phyloP scores from a whole-genome alignment of 2,888 invertebrate species.

The Troides aeacus region DNA sequence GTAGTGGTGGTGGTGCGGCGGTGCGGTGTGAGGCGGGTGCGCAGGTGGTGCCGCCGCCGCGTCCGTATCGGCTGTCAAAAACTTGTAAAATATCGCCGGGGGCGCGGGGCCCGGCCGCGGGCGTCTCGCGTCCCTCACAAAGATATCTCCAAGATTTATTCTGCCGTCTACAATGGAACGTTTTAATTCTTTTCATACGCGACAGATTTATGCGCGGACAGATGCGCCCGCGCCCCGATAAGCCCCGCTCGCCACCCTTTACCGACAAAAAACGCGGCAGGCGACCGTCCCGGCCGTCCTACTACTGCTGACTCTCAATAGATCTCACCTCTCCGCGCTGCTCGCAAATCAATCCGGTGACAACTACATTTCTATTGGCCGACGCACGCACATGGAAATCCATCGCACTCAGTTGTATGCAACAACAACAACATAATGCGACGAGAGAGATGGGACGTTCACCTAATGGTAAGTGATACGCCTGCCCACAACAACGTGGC shows the following conservation, averaged over 20 bases:
- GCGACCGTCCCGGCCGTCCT: slow-evolving; percentile 33
- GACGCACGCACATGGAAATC: background rate
- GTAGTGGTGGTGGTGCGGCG: background rate
- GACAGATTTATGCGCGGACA: slow-evolving; percentile 77
- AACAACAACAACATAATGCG: too few relatives aligned
- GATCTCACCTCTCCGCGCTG: slow-evolving; percentile 16
- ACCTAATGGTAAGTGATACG: too few relatives aligned
- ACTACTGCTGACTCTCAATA: slow-evolving; percentile 16
- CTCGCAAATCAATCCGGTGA: slow-evolving; percentile 16
- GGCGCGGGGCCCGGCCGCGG: slow-evolving; percentile 58
- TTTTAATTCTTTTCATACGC: slow-evolving; percentile 79
- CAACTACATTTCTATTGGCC: slow-evolving; percentile 1
- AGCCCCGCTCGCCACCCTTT: slow-evolving; percentile 59
- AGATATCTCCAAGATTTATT: slow-evolving; percentile 78
- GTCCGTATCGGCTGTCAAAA: slow-evolving; percentile 84
- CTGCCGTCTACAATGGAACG: slow-evolving; percentile 75
- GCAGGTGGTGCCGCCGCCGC: slow-evolving; percentile 74
- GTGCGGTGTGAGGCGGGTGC: slow-evolving; percentile 1
- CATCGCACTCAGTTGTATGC: background rate
- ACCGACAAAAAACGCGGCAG: slow-evolving; percentile 36
- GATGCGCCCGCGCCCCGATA: slow-evolving; percentile 64
- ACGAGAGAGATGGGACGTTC: too few relatives aligned
- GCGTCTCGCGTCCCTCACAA: slow-evolving; percentile 72
- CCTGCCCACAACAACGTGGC: too few relatives aligned
- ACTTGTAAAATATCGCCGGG: slow-evolving; percentile 84